A percentile compares a stretch with the other conserved stretches of the same genome.
phyloP scores from a whole-genome alignment of 2,113 vertebrate genomes.

The Echinops telfairi region DNA sequence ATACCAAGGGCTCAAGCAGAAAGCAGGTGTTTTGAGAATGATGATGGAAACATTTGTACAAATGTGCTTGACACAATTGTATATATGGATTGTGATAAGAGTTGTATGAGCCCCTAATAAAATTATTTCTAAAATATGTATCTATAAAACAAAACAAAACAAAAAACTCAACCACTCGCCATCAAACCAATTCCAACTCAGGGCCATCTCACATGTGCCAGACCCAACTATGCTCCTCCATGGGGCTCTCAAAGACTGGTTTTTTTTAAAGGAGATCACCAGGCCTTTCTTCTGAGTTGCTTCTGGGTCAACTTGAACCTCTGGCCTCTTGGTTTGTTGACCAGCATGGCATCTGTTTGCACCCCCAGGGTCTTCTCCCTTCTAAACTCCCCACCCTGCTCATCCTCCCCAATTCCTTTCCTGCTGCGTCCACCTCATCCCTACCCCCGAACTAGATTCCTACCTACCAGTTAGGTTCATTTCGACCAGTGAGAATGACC shows the following conservation, averaged over 20 bases:
- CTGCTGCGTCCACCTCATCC: not conserved
- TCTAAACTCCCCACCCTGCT: not conserved
- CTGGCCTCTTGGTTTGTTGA: not conserved
- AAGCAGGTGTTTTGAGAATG: too few relatives aligned
- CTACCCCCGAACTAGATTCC: too few relatives aligned
- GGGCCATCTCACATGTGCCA: not conserved
- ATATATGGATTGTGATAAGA: too few relatives aligned
- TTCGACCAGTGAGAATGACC: not conserved
- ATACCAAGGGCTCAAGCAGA: too few relatives aligned
- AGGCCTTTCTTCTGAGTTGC: not conserved
- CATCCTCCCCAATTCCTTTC: not conserved
- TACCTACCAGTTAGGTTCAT: too few relatives aligned
- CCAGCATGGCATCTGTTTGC: not conserved
- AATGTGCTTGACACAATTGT: too few relatives aligned
- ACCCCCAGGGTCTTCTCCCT: too few relatives aligned
- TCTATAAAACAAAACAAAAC: too few relatives aligned
- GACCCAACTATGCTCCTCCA: not conserved
- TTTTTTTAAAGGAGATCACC: not conserved
- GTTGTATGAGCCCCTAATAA: too few relatives aligned
- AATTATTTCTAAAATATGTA: too few relatives aligned
- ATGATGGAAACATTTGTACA: too few relatives aligned
- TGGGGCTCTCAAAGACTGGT: not conserved
- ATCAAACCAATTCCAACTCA: not conserved
- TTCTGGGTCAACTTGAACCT: not conserved
- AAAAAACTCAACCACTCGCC: not conserved